Base-by-base conservation (phyloP, 2,888 invertebrate genomes). In the Philhelius pedissequus region DNA sequence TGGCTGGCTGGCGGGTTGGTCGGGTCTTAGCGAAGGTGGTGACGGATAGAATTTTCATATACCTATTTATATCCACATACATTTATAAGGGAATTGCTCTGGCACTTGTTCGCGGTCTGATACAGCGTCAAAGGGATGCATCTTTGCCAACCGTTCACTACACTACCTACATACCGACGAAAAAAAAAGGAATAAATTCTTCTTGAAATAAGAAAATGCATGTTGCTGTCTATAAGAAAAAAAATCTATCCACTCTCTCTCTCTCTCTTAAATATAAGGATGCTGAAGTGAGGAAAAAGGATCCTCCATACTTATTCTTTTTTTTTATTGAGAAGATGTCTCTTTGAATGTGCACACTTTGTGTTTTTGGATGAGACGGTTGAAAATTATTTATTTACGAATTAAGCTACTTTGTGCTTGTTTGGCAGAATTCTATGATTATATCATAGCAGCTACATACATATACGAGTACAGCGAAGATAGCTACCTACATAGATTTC, bases 351-450 rank as follows among this genome's bases (percentile, higher is more conserved):
- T 48, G 45, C 48, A 78, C n/a, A 74, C 82, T 82, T 78, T 78
- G 73, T 74, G 82, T 73, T 74, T 56, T 56, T 62, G 54, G 69
- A 73, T 71, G 68, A 77, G 71, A 73, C 54, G 56, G 68, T 69
- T 78, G 73, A 62, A 73, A 78, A 69, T 82, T 78, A 78, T 82
- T 78, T 82, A 82, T 82, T 82, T 78, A 78, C 66, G 73, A 77
- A 68, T 60, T 64, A 43, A 32, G 62, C 43, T 62, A 62, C 62
- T 62, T 62, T 62, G 62, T 45, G 43, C 43, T 62, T 62, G 43
- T 62, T 62, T 62, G 43, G 35, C 62, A 43, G 13, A n/a, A 60
- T 60, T 60, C 56, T 35, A 56, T 20, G 56, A 35, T 56, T 22
- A 40, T 62, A 62, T 43, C 27, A 38, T 62, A 60, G 15, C 60